Base-by-base conservation (phyloP, 2,888 invertebrate species). In the Agrilus mali region DNA sequence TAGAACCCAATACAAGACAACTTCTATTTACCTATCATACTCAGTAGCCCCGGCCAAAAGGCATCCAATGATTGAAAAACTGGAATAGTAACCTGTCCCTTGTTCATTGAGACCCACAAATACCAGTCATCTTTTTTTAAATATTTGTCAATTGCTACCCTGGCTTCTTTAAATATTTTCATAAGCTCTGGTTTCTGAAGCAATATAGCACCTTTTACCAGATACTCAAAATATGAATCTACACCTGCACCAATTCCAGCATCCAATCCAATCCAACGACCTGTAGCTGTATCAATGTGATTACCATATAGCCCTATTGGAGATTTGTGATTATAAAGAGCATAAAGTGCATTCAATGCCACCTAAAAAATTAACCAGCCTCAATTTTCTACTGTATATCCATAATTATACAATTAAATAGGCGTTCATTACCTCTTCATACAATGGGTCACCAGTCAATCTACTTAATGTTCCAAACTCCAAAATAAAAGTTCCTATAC, bases 11-110 rank as follows among this genome's bases (percentile, higher is more conserved):
- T 10, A 27, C 8, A 10, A 27, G 8, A 36, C 10, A 15, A 34
- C n/a, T 34, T 27, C 7, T 16, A 38, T 33, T 66, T 57, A 78
- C 80, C 86, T 50, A 88, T 78, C 14, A 90, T 71, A 55, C 85
- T 86, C 43, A 97, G 73, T 22, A 98, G 76, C 0, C 98, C 97
- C 0, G 98, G 98, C 95, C 96, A 98, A 63, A 90, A 99, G 0
- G 97, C 89, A 68, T 99, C 98, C 16, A 99, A 71, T 0, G 95
- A 96, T 64, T 98, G 97, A 67, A 97, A 98, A n/a, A 97, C 87
- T 0, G 97, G 96, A 55, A 95, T 68, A 0, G 96, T 94, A 6
- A 97, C 87, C 60, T 90, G 87, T 0, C 92, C 97, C 57, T 93
- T 88, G 37, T 84, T 78, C 97, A 98, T 98, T n/a, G 93, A 88